A percentile compares a stretch with the other conserved stretches of the same genome.
phyloP scores from a whole-genome alignment of 2,888 invertebrate species.

The Conops quadrifasciatus region DNA sequence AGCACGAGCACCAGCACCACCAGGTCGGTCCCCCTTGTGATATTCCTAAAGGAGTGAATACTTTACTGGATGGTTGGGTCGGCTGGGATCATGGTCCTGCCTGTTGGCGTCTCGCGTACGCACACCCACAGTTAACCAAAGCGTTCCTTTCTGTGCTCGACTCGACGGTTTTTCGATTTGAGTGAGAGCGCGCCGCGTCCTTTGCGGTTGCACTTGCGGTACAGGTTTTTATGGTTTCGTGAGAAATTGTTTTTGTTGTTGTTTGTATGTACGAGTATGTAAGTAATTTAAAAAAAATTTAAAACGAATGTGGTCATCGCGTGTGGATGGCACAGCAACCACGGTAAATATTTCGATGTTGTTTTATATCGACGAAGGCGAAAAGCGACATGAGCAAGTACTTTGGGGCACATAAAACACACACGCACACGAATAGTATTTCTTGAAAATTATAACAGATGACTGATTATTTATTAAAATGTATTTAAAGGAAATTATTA shows the following conservation, averaged over 20 bases:
- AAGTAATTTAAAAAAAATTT: conserved; percentile 7
- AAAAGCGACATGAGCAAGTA: conserved; percentile 11
- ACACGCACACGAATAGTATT: neutral
- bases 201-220: conserved; percentile 24
- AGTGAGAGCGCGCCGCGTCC: conserved; percentile 1
- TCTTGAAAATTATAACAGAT: too few species aligned
- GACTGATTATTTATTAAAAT: neutral
- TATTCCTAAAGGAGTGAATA: too few species aligned
- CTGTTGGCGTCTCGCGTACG: too few species aligned
- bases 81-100: too few species aligned
- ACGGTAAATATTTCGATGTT: conserved; percentile 19
- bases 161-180: conserved; percentile 9
- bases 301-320: conserved; percentile 34
- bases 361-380: conserved; percentile 3
- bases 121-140: too few species aligned
- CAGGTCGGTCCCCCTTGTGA: too few species aligned
- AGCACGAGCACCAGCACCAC: too few species aligned
- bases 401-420: conserved; percentile 4
- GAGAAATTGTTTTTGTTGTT: conserved; percentile 12
- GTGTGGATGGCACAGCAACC: conserved; percentile 25
- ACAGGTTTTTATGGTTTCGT: conserved; percentile 24
- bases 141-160: neutral
- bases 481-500: neutral
- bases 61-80: too few species aligned
- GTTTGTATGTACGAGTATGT: neutral